Evolutionary conservation across 2,797 vertebrate species (phyloP).

Genomic region (Poeciliopsis infans): DNA sequence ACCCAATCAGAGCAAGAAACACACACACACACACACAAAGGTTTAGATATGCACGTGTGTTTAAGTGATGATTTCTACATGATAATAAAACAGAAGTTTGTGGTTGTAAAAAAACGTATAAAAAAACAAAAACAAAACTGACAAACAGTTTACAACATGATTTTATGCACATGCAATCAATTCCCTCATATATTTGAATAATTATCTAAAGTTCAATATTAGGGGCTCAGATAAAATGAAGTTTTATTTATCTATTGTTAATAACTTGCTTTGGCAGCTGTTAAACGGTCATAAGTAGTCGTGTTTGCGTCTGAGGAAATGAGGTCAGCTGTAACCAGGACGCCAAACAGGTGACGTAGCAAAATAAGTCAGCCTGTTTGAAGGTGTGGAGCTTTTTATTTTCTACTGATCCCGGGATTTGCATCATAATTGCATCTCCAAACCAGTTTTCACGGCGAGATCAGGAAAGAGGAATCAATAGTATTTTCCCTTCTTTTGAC

Average conservation of each 20-base stretch:
- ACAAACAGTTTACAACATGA: background rate
- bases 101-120: background rate
- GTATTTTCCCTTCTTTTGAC: background rate
- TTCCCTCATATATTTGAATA: background rate
- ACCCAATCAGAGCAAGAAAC: background rate
- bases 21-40: too few species aligned
- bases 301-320: background rate
- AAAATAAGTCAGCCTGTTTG: background rate
- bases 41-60: background rate
- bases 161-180: background rate
- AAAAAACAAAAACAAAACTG: background rate
- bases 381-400: background rate
- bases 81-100: background rate
- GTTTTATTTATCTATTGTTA: background rate
- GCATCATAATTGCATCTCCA: background rate
- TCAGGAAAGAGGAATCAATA: background rate
- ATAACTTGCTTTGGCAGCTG: background rate
- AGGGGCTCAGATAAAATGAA: background rate
- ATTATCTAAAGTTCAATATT: background rate
- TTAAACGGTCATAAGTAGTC: background rate
- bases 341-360: background rate
- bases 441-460: background rate
- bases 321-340: background rate
- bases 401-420: background rate
- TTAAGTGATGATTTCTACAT: background rate